These are phyloP conservation scores for Takifugu rubripes DNA, from an alignment of 2,797 vertebrate genomes.

Conservation along the genomic window DNA sequence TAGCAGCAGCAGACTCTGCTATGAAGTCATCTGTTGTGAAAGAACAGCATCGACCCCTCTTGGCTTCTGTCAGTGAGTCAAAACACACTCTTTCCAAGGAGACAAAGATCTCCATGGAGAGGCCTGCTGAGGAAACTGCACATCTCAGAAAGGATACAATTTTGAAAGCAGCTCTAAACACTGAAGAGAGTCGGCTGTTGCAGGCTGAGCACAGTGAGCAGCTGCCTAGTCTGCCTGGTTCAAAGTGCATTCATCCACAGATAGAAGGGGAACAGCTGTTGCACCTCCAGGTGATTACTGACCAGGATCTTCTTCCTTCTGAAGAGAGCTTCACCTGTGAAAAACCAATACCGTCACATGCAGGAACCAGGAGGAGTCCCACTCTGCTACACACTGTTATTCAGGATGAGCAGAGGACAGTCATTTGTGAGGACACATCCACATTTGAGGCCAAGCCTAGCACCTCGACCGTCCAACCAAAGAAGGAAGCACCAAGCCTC, in stretches of 20 bases:
- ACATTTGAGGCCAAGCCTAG: slow-evolving; percentile 62
- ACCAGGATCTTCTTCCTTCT: slow-evolving; percentile 74
- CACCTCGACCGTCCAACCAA: slow-evolving; percentile 50
- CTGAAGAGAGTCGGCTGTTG: slow-evolving; percentile 75
- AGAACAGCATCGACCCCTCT: slow-evolving; percentile 52
- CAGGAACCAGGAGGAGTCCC: slow-evolving; percentile 67
- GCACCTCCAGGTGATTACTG: slow-evolving; percentile 76
- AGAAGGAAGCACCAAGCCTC: slow-evolving; percentile 56
- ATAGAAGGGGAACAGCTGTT: slow-evolving; percentile 72
- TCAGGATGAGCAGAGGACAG: slow-evolving; percentile 69
- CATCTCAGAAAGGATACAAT: slow-evolving; percentile 61
- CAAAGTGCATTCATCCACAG: slow-evolving; percentile 59
- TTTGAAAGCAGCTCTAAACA: slow-evolving; percentile 61
- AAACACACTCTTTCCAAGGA: slow-evolving; percentile 73
- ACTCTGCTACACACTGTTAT: slow-evolving; percentile 73
- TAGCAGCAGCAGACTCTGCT: slow-evolving; percentile 64
- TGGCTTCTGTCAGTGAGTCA: slow-evolving; percentile 68
- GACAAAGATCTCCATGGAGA: slow-evolving; percentile 45
- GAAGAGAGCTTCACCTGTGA: slow-evolving; percentile 73
- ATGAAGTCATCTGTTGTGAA: slow-evolving; percentile 49
- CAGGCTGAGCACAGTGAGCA: slow-evolving; percentile 66
- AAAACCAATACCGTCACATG: slow-evolving; percentile 65
- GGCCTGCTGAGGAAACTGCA: slow-evolving; percentile 63
- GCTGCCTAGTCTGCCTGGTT: slow-evolving; percentile 65
- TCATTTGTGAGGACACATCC: slow-evolving; percentile 67